Percentiles rank a stretch among this genome's conserved stretches.
These are phyloP conservation scores for Riparia riparia DNA, from an alignment of 2,113 vertebrate genomes.

Conservation along the genomic window DNA sequence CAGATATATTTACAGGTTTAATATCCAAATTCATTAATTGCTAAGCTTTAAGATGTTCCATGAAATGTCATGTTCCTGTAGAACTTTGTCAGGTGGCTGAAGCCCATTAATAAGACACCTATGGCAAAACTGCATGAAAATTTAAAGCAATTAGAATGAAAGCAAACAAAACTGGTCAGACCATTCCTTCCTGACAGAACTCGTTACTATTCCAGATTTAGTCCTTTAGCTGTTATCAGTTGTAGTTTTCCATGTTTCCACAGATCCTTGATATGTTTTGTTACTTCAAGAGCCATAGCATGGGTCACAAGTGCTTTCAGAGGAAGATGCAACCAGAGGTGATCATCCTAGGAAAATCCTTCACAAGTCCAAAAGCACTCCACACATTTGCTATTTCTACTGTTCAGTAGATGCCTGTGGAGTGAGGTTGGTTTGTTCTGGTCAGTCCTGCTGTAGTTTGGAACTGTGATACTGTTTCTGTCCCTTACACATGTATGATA, in stretches of 20 bases:
- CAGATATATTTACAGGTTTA: constrained; percentile 29
- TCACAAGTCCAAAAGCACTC: background rate
- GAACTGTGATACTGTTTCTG: background rate
- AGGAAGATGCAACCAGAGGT: background rate
- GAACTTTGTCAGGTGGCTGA: background rate
- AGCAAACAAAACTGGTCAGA: constrained; percentile 14
- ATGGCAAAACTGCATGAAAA: background rate
- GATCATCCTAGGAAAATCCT: background rate
- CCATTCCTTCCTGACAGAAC: background rate
- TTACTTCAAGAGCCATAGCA: background rate
- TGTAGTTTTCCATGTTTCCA: background rate
- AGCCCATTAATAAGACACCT: background rate
- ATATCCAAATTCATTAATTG: constrained; percentile 13
- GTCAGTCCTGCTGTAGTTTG: background rate
- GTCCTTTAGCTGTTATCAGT: background rate
- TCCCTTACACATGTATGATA: background rate
- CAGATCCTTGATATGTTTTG: background rate
- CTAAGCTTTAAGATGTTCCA: background rate
- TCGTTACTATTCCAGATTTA: background rate
- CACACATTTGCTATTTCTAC: background rate
- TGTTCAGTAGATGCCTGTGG: background rate
- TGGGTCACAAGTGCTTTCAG: background rate
- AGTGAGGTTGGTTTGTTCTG: background rate
- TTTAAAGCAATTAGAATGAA: constrained; percentile 14
- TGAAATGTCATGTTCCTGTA: background rate